A percentile compares a stretch with the other conserved stretches of the same genome.
Conservation (phyloP, 2,113 vertebrate species). For the Chaenogobius annularis region DNA sequence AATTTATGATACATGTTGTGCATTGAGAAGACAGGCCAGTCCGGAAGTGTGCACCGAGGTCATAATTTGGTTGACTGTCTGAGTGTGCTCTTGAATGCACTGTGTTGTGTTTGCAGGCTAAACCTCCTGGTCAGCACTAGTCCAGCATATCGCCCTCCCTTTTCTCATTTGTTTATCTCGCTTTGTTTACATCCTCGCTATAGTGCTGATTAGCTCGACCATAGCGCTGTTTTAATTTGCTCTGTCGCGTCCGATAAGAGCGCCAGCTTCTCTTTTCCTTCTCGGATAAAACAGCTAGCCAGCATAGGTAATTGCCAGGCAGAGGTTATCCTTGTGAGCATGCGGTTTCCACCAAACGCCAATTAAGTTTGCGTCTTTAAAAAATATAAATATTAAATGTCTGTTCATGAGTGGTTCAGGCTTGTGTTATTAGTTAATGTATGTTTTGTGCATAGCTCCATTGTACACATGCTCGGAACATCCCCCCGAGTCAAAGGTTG, state of each 20-base stretch:
- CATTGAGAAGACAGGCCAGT: slow-evolving; percentile 41
- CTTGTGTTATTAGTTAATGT: slow-evolving; percentile 56
- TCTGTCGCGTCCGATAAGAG: slow-evolving; percentile 75
- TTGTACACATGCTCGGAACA: slow-evolving; percentile 35
- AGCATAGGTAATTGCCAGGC: slow-evolving; percentile 75
- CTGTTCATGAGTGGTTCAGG: slow-evolving; percentile 41
- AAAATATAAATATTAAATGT: slow-evolving; percentile 26
- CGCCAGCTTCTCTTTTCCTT: slow-evolving; percentile 60
- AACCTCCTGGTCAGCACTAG: slow-evolving; percentile 55
- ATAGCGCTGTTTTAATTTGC: slow-evolving; percentile 79
- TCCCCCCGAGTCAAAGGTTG: slow-evolving; percentile 61
- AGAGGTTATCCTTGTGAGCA: slow-evolving; percentile 67
- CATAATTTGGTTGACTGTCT: slow-evolving; percentile 12
- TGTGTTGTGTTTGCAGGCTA: neutral
- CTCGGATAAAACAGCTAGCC: slow-evolving; percentile 66
- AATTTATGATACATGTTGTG: slow-evolving; percentile 66
- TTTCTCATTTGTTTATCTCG: slow-evolving; percentile 58
- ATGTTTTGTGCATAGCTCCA: slow-evolving; percentile 29
- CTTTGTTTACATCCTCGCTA: slow-evolving; percentile 71
- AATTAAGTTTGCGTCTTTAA: slow-evolving; percentile 64
- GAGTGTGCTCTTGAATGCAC: slow-evolving; percentile 18
- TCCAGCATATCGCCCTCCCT: slow-evolving; percentile 24
- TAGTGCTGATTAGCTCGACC: slow-evolving; percentile 72
- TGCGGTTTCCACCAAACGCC: slow-evolving; percentile 63
- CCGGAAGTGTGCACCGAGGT: slow-evolving; percentile 36